Conservation (phyloP, 1,140 invertebrate genomes). For the Drosophila arizonae region DNA sequence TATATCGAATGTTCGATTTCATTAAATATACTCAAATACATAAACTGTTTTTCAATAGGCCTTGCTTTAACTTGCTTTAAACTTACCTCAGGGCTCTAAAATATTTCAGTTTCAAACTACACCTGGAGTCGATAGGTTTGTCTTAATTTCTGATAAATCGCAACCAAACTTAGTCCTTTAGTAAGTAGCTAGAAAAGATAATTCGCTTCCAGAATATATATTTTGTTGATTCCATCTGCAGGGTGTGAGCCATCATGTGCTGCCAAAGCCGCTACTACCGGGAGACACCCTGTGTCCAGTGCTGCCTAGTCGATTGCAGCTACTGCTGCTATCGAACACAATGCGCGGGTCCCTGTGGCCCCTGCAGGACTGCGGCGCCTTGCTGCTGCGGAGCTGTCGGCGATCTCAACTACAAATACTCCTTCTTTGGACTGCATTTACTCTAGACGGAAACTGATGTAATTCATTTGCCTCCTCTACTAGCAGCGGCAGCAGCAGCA, state of each 20-base stretch:
- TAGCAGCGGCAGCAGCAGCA: too few species aligned
- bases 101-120: too few species aligned
- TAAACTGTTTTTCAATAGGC: neutral
- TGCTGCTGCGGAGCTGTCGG: conserved; percentile 37
- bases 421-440: conserved; percentile 37
- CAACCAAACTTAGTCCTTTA: neutral
- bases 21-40: too few species aligned
- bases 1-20: too few species aligned
- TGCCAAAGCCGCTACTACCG: conserved; percentile 59
- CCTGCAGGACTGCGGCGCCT: conserved; percentile 23
- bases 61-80: neutral
- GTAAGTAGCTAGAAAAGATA: neutral
- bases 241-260: conserved; percentile 42
- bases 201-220: neutral
- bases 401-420: conserved; percentile 42
- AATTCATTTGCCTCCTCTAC: too few species aligned
- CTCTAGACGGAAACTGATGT: neutral
- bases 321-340: conserved; percentile 48
- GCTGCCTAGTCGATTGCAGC: conserved; percentile 59
- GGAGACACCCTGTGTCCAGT: conserved; percentile 54
- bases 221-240: neutral
- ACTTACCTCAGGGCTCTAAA: too few species aligned
- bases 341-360: conserved; percentile 20
- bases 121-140: neutral
- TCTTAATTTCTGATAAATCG: neutral